Base-by-base conservation (phyloP, 2,113 vertebrate genomes). In the Entelurus aequoreus region DNA sequence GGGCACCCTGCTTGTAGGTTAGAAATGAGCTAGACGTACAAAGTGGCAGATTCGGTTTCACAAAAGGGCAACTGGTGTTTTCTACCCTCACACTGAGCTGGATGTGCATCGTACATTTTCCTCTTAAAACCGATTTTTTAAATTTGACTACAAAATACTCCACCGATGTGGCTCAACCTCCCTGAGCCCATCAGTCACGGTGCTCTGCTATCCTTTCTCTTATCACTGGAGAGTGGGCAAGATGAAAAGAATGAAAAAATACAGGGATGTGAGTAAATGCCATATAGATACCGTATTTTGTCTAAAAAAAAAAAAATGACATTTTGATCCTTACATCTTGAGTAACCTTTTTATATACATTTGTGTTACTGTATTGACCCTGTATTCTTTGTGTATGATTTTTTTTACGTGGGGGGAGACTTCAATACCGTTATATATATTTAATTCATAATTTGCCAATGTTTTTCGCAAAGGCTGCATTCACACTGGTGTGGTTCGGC, bases 31-130 rank as follows among this genome's bases (percentile, higher is more conserved):
- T 47, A 37, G 44, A 54, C 58, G 48, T 44, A 46, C 35, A 15
- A 48, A 12, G 16, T 21, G 54, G 37, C 6, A 37, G 36, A 48
- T 38, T 73, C 42, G 13, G 54, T 48, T 44, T 36, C 8, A 52
- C 10, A 46, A 46, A 57, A 19, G 19, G 16, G 11, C 8, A 44
- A 5, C 46, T 37, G 47, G 16, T 35, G 53, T 54, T 42, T 48
- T 62, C 66, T 77, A 12, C 50, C 54, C 50, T 48, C 42, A 36
- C 19, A 37, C 15, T 50, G 50, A 51, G 42, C 38, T 21, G 40
- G 3, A 16, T 60, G 48, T 66, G 48, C 37, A 57, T 4, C 10
- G 40, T 38, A 19, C 16, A 42, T 57, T 56, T 57, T 57, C 42
- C 40, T 57, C 15, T 57, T 37, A 38, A 38, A 57, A 57, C 10